phyloP scores from a whole-genome alignment of 2,797 vertebrate species.

The Cyclopterus lumpus region DNA sequence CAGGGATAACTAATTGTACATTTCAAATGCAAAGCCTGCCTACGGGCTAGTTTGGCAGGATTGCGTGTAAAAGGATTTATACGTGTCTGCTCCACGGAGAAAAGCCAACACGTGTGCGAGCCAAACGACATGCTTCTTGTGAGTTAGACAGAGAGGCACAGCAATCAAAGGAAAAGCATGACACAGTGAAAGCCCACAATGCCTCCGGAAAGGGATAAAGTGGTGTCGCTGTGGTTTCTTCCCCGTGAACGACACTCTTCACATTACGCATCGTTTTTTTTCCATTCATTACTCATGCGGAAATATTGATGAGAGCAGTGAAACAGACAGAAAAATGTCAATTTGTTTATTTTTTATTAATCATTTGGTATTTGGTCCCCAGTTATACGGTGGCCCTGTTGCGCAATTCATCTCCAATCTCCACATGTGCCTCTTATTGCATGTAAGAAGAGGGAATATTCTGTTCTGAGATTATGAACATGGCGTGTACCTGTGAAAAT shows the following conservation, averaged over 20 bases:
- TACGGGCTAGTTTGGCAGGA: conserved; percentile 78
- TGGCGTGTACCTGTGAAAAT: not conserved
- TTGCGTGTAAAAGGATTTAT: conserved; percentile 78
- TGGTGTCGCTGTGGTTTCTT: not conserved
- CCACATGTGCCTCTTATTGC: not conserved
- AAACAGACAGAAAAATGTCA: not conserved
- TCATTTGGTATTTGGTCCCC: not conserved
- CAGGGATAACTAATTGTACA: conserved; percentile 84
- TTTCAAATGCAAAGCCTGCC: conserved; percentile 85
- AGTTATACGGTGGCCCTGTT: not conserved
- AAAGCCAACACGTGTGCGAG: conserved; percentile 65
- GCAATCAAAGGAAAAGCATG: conserved; percentile 44
- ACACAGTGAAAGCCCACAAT: not conserved
- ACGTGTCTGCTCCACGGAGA: conserved; percentile 71
- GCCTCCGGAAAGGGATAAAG: conserved; percentile 46
- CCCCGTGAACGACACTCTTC: not conserved
- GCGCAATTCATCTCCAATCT: not conserved
- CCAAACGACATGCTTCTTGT: conserved; percentile 65
- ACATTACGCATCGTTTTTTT: not conserved
- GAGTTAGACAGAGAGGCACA: conserved; percentile 53
- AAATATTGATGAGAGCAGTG: not conserved
- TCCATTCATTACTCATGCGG: not conserved
- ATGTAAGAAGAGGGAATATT: not conserved
- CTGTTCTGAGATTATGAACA: not conserved
- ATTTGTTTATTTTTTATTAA: not conserved